Evolutionary conservation across 2,113 vertebrate genomes (phyloP), one percentile per base, ranked within the genome.

Genomic region (Apteryx owenii): DNA sequence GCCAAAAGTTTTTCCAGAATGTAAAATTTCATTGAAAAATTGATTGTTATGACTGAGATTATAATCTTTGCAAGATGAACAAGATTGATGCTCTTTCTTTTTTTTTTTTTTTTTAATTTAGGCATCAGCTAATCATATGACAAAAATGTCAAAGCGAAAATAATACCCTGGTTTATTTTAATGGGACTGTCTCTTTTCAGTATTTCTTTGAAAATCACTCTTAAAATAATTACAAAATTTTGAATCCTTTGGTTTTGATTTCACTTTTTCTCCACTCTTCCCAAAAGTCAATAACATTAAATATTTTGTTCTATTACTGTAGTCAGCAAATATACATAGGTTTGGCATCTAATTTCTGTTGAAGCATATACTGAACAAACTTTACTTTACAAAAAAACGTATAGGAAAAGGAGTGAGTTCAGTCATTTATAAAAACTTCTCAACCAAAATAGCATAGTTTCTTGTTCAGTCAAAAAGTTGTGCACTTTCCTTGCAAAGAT

Each of bases 11-110:
- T 58, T 48, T 69, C 56, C 70, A 13, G 25, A 53, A 2, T 2
- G 5, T 0, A 19, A 88, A 58, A 44, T 7, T 9, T 26, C 2
- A 4, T 21, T 31, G 33, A 19, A 51, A 72, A 73, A 7, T 23
- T n/a, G 31, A 8, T 14, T 42, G 17, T 1, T n/a, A 0, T 9
- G 64, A 28, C 7, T 10, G 38, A 66, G 13, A 42, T 53, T 22
- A 4, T 10, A 9, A 31, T 51, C 51, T 28, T 44, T 5, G 1
- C 2, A 6, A 38, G 19, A 64, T 42, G 25, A 87, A 7, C 31
- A 29, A 9, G 8, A 25, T 1, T 28, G 51, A 5, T 64, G 61
- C 17, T 15, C 2, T 12, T 50, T 42, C 11, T 7, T 4, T n/a
- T 40, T 56, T 54, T 9, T 0, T 40, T 73, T 38, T 36, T 40